These are phyloP conservation scores for Lysiphlebus fabarum DNA, from an alignment of 1,140 invertebrate genomes.

Conservation along the genomic window DNA sequence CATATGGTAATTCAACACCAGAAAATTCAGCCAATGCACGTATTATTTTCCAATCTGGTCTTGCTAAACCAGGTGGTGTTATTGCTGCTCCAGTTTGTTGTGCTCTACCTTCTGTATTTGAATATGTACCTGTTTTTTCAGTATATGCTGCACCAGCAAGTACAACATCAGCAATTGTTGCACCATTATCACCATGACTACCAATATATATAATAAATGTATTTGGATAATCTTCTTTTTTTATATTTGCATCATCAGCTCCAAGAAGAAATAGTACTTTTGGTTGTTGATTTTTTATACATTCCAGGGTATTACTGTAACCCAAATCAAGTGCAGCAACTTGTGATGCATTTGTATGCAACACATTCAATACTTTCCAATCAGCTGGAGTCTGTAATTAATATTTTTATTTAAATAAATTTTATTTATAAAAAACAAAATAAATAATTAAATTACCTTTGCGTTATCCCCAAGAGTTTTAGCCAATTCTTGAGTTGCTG, in stretches of 20 bases:
- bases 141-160: conserved; percentile 97
- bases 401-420: conserved; percentile 9
- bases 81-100: conserved; percentile 90
- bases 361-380: conserved; percentile 84
- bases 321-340: conserved; percentile 95
- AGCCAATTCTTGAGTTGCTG: conserved; percentile 71
- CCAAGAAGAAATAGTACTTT: conserved; percentile 88
- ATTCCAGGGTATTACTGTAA: conserved; percentile 77
- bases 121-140: conserved; percentile 94
- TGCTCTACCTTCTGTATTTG: conserved; percentile 96
- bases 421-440: conserved; percentile 11
- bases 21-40: conserved; percentile 82
- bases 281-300: conserved; percentile 67
- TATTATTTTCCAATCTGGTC: conserved; percentile 99
- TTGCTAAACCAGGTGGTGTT: conserved; percentile 88
- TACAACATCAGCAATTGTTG: conserved; percentile 88
- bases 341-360: conserved; percentile 88
- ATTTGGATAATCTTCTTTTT: conserved; percentile 76
- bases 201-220: conserved; percentile 92
- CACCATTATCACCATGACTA: conserved; percentile 95
- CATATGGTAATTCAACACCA: conserved; percentile 83
- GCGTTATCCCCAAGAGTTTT: conserved; percentile 55
- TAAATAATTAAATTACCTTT: conserved; percentile 32
- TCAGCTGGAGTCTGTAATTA: conserved; percentile 46
- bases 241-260: conserved; percentile 83